Conservation (phyloP, 2,888 invertebrate genomes). For the Salticus scenicus region DNA sequence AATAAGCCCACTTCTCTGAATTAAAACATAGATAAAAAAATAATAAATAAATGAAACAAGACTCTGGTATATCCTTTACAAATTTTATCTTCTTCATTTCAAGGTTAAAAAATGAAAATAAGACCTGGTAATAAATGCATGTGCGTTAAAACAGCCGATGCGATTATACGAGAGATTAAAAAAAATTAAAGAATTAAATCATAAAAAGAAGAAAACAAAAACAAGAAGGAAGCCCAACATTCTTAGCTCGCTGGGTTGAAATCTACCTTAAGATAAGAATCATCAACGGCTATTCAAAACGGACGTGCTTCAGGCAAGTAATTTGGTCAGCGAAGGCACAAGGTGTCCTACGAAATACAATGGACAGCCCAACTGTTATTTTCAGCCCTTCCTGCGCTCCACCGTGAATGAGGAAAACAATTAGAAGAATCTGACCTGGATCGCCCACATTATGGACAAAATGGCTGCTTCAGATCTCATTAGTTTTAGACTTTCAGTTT, state of each 20-base stretch:
- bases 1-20: no score
- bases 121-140: neutral
- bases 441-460: conserved; percentile 37
- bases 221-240: neutral
- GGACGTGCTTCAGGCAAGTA: conserved; percentile 2
- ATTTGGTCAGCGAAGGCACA: conserved; percentile 20
- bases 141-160: neutral
- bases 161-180: neutral
- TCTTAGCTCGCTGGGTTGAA: neutral
- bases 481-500: conserved; percentile 33
- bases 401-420: conserved; percentile 23
- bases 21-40: no score
- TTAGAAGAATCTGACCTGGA: conserved; percentile 43
- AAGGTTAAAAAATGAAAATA: no score
- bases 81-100: no score
- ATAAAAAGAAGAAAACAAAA: neutral
- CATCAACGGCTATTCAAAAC: conserved; percentile 18
- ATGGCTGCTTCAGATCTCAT: conserved; percentile 13
- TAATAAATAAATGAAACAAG: no score
- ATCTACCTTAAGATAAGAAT: neutral
- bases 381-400: conserved; percentile 8
- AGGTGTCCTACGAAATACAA: conserved; percentile 1
- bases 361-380: conserved; percentile 23
- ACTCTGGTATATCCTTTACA: no score
- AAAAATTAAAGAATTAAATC: neutral